These are phyloP conservation scores for Anguilla marmorata DNA, from an alignment of 2,797 vertebrate genomes.

Conservation along the genomic window DNA sequence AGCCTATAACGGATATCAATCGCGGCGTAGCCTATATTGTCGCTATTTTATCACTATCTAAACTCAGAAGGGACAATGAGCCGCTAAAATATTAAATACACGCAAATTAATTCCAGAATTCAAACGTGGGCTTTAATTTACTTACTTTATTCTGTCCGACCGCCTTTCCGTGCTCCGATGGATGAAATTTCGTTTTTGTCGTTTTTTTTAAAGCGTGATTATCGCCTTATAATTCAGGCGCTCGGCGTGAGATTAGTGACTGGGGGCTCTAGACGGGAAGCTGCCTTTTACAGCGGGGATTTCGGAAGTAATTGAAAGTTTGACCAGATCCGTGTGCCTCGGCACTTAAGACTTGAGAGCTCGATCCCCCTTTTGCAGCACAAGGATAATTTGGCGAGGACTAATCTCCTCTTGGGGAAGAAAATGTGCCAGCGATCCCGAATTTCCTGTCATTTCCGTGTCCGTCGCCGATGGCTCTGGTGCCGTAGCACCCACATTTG, in stretches of 20 bases:
- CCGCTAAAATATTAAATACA: not conserved
- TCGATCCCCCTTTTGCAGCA: conserved; percentile 58
- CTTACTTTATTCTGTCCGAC: conserved; percentile 32
- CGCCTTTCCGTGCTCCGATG: conserved; percentile 40
- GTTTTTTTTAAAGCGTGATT: conserved; percentile 39
- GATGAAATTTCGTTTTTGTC: conserved; percentile 47
- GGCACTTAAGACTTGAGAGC: conserved; percentile 64
- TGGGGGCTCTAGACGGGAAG: conserved; percentile 54
- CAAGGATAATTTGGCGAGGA: conserved; percentile 51
- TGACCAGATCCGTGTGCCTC: conserved; percentile 57
- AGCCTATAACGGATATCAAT: not conserved
- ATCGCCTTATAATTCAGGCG: conserved; percentile 60
- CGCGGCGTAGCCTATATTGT: not conserved
- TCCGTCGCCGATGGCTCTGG: not conserved
- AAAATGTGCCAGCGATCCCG: conserved; percentile 53
- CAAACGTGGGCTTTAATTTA: conserved; percentile 28
- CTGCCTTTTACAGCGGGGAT: conserved; percentile 61
- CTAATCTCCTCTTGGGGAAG: conserved; percentile 48
- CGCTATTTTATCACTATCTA: not conserved
- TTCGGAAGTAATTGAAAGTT: conserved; percentile 66
- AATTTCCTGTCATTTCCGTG: conserved; percentile 17
- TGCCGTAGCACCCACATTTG: not conserved
- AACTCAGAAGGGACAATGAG: not conserved
- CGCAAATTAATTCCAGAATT: not conserved
- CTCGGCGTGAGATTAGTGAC: conserved; percentile 61